Conservation (phyloP, 2,888 invertebrate genomes). For the Trilocha varians region DNA sequence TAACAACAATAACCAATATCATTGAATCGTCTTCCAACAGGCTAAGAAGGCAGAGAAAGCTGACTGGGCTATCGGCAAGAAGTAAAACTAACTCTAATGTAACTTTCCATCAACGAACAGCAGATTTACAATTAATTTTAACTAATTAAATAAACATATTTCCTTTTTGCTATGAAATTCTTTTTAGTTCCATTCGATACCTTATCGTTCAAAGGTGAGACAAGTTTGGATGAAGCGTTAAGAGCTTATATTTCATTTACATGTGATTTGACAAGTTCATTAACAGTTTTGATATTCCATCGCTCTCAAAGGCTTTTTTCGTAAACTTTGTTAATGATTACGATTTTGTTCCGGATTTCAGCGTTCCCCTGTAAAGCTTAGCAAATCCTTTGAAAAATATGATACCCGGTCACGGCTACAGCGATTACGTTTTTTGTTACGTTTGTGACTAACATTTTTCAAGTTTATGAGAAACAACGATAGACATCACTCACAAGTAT, state of each 20-base stretch:
- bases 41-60: conserved; percentile 85
- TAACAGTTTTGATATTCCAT: conserved; percentile 19
- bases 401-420: conserved; percentile 19
- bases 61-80: conserved; percentile 79
- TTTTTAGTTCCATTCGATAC: conserved; percentile 32
- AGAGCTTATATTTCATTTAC: conserved; percentile 33
- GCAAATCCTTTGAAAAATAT: conserved; percentile 28
- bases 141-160: conserved; percentile 48
- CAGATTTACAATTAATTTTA: conserved; percentile 39
- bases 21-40: conserved; percentile 71
- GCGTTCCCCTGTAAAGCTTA: conserved; percentile 34
- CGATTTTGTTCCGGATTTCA: conserved; percentile 23
- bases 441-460: conserved; percentile 31
- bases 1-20: conserved; percentile 16
- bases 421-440: conserved; percentile 21
- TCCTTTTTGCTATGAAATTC: conserved; percentile 30
- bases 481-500: not conserved
- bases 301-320: conserved; percentile 28
- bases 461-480: conserved; percentile 2
- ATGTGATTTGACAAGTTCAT: conserved; percentile 19
- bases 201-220: conserved; percentile 48
- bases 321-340: conserved; percentile 19
- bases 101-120: conserved; percentile 30
- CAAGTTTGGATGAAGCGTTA: conserved; percentile 36
- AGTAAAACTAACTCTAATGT: conserved; percentile 53